Percentiles rank a stretch among this genome's conserved stretches.
Conservation (phyloP, 2,797 vertebrate genomes). For the Yasuhikotakia modesta region DNA sequence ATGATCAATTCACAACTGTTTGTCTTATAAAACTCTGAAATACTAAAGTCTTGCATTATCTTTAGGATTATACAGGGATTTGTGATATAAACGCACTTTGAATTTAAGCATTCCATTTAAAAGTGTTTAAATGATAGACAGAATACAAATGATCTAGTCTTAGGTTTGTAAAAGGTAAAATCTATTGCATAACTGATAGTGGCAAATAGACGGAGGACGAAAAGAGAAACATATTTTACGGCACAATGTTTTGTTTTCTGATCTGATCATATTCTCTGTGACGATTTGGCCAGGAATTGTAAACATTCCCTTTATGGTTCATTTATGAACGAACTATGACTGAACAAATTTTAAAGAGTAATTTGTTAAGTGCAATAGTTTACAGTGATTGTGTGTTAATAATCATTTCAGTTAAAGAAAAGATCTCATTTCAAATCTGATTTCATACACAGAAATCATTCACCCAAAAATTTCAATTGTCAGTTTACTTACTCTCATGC, state of each 20-base stretch:
- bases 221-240: conserved; percentile 17
- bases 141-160: conserved; percentile 28
- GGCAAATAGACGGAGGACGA: neutral
- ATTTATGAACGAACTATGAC: conserved; percentile 43
- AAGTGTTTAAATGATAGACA: conserved; percentile 40
- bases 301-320: neutral
- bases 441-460: neutral
- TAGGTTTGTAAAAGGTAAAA: conserved; percentile 25
- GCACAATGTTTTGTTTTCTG: neutral
- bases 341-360: conserved; percentile 48
- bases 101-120: conserved; percentile 56
- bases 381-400: conserved; percentile 31
- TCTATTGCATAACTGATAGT: conserved; percentile 37
- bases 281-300: neutral
- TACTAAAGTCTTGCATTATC: conserved; percentile 37
- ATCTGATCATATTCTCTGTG: neutral
- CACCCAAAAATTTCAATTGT: neutral
- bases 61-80: conserved; percentile 67
- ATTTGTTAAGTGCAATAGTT: conserved; percentile 68
- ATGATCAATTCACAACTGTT: neutral
- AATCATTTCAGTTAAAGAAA: conserved; percentile 18
- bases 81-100: conserved; percentile 71
- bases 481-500: neutral
- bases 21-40: conserved; percentile 32
- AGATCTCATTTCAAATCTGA: neutral